These are phyloP conservation scores for Gavia stellata DNA, from an alignment of 2,113 vertebrate genomes.

Conservation along the genomic window DNA sequence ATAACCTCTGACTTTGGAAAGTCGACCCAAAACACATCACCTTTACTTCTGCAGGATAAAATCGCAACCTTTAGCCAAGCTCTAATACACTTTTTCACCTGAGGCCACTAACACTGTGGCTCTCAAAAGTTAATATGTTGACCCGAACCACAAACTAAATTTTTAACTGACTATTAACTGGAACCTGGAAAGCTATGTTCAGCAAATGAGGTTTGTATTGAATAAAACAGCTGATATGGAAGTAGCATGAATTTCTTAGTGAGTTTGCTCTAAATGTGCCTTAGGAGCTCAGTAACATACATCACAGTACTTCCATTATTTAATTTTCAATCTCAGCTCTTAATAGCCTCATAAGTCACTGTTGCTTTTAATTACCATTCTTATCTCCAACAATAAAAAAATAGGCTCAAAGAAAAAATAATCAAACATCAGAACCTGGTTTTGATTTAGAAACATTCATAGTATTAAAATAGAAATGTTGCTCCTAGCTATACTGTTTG, in stretches of 20 bases:
- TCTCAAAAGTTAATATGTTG: not conserved
- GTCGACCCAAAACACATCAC: not conserved
- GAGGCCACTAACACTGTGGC: not conserved
- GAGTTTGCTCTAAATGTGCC: constrained; percentile 4
- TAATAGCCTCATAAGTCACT: constrained; percentile 14
- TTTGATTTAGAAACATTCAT: constrained; percentile 27
- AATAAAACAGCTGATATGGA: not conserved
- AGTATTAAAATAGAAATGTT: constrained; percentile 38
- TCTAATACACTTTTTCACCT: not conserved
- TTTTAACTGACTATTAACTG: not conserved
- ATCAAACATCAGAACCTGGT: not conserved
- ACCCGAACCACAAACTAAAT: not conserved
- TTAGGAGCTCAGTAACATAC: not conserved
- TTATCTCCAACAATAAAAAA: not conserved
- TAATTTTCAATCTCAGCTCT: not conserved
- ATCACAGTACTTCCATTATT: not conserved
- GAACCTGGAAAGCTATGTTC: not conserved
- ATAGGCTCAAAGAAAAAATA: not conserved
- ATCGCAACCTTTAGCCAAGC: not conserved
- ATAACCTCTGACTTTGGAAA: not conserved
- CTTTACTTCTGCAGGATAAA: not conserved
- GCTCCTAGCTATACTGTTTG: constrained; percentile 9
- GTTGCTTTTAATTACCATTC: constrained; percentile 26
- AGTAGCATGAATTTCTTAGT: not conserved
- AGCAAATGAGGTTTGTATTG: not conserved